Base-by-base conservation (phyloP, 2,113 vertebrate genomes). In the Strigops habroptila region DNA sequence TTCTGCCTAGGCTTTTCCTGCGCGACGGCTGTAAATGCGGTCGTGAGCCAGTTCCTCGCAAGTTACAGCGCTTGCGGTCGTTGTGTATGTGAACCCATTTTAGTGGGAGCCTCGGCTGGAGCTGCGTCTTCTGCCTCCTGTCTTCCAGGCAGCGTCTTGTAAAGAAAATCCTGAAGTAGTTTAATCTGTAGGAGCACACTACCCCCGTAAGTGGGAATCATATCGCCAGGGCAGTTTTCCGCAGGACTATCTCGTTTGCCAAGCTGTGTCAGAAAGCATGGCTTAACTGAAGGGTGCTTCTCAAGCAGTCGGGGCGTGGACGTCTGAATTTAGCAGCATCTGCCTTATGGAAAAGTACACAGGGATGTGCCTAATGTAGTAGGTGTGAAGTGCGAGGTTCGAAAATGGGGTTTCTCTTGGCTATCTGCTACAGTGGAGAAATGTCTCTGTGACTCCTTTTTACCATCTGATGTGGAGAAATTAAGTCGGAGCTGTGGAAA, bases 131-230 rank as follows among this genome's bases (percentile, higher is more conserved):
- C n/a, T 53, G 21, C 25, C 7, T 37, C 57, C 21, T 24, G 23
- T 35, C 33, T 59, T n/a, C 25, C 17, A 0, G 63, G 60, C 14
- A 69, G 70, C 3, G 2, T n/a, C 8, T 33, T 1, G 11, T 37
- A 25, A 17, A 60, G 60, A 63, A 63, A 53, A 46, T 7, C 3
- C 23, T 43, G 13, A n/a, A 28, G 5, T 4, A 9, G 21, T 5
- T 25, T n/a, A 12, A 52, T 60, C 22, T 31, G 63, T 44, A 18
- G 35, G 12, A 83, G n/a, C 27, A 5, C 44, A 14, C 10, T 33
- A 6, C 13, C 3, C 0, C 21, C 4, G 0, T 5, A 3, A n/a
- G 33, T 7, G 15, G 37, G 4, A 41, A 3, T 16, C 1, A 0
- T 8, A 6, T 48, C 14, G 28, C 24, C 10, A 5, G 14, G 9